These are phyloP conservation scores for Platorchestia sp. DNA, from an alignment of 1,140 invertebrate genomes.

Conservation along the genomic window DNA sequence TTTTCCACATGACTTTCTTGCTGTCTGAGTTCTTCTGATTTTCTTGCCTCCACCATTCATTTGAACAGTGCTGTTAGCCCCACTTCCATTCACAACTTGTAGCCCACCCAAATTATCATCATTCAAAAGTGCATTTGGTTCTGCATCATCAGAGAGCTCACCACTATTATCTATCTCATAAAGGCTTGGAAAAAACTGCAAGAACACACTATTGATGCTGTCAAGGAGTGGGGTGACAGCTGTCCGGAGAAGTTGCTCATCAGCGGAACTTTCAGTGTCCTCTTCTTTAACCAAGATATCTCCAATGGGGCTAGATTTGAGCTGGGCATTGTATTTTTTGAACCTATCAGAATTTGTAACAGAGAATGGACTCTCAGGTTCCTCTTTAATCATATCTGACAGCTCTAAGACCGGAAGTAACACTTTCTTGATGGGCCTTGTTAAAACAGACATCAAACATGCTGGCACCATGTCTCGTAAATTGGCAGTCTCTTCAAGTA, in stretches of 20 bases:
- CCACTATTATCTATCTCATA: not conserved
- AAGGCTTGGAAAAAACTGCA: slow-evolving; percentile 36
- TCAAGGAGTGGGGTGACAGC: slow-evolving; percentile 1
- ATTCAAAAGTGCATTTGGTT: not conserved
- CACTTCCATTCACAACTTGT: not conserved
- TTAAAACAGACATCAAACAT: not conserved
- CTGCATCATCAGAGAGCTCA: not conserved
- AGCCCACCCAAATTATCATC: not conserved
- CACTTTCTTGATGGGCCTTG: not conserved
- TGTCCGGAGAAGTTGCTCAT: not conserved
- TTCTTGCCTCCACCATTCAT: not conserved
- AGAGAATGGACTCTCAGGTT: not conserved
- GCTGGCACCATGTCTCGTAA: not conserved
- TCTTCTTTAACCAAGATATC: not conserved
- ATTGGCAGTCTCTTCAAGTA: not conserved
- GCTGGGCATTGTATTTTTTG: not conserved
- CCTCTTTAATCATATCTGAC: not conserved
- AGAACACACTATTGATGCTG: not conserved
- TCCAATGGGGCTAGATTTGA: not conserved
- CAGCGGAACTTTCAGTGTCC: not conserved
- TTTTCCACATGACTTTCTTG: not conserved
- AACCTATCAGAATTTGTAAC: not conserved
- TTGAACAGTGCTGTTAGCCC: not conserved
- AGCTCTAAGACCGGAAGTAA: not conserved
- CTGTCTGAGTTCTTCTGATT: not conserved